Evolutionary conservation across 1,140 invertebrate genomes (phyloP).

Genomic region (Sweltsa coloradensis): DNA sequence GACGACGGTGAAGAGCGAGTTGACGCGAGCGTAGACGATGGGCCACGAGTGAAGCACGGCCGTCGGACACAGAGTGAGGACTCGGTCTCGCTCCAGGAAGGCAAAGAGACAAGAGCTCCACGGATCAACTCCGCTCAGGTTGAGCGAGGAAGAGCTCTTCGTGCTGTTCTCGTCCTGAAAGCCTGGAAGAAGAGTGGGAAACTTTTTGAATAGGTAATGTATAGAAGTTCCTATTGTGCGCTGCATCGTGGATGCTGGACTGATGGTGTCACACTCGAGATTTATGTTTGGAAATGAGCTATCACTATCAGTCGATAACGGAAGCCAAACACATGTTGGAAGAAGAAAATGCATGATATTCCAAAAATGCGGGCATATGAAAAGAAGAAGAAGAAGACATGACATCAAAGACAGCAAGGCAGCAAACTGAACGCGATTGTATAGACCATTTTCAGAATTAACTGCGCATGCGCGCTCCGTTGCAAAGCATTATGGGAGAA

Average conservation of each 20-base stretch:
- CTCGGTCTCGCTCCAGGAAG: slow-evolving; percentile 62
- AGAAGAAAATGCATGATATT: neutral
- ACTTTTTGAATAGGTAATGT: too few species aligned
- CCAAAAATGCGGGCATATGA: too few species aligned
- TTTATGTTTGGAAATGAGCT: too few species aligned
- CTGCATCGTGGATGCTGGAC: neutral
- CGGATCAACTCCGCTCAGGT: slow-evolving; percentile 52
- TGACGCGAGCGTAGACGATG: slow-evolving; percentile 81
- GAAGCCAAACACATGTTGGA: neutral
- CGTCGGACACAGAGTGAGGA: slow-evolving; percentile 69
- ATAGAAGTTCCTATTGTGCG: neutral
- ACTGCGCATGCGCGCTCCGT: too few species aligned
- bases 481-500: too few species aligned
- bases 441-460: too few species aligned
- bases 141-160: slow-evolving; percentile 38
- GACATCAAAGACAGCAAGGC: too few species aligned
- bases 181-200: slow-evolving; percentile 31
- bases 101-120: slow-evolving; percentile 82
- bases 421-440: too few species aligned
- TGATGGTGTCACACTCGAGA: too few species aligned
- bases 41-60: slow-evolving; percentile 89
- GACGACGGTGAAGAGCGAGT: slow-evolving; percentile 80
- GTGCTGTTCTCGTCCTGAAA: slow-evolving; percentile 51
- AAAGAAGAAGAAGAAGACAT: too few species aligned
- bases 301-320: too few species aligned